Conservation (phyloP, 2,797 vertebrate genomes). For the Cryptoprocta ferox region DNA sequence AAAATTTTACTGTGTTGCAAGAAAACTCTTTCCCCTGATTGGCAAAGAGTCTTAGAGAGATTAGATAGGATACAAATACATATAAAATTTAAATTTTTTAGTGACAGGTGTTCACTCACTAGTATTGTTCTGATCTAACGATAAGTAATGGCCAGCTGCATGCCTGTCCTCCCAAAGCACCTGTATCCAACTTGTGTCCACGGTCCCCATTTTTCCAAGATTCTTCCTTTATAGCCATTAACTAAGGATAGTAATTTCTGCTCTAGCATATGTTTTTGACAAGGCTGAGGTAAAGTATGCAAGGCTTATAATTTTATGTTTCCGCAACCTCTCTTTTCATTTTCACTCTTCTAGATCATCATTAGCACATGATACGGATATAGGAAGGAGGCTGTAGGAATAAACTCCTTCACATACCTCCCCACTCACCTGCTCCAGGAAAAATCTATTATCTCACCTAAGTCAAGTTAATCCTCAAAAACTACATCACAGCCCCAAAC, state of each 20-base stretch:
- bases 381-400: background rate
- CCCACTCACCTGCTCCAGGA: background rate
- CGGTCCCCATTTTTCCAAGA: background rate
- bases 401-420: background rate
- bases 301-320: background rate
- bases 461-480: background rate
- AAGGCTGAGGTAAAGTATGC: background rate
- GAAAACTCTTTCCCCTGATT: constrained; percentile 8
- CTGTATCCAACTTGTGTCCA: background rate
- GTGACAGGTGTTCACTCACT: background rate
- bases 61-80: background rate
- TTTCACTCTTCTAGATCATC: background rate
- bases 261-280: background rate
- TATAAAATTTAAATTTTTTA: background rate
- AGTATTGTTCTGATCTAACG: background rate
- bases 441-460: background rate
- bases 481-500: background rate
- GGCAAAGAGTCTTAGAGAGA: background rate
- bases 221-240: background rate
- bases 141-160: background rate
- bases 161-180: background rate
- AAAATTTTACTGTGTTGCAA: background rate
- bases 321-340: background rate
- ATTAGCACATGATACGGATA: background rate
- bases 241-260: background rate